Conservation (phyloP, 2,113 vertebrate species). For the Pelecanoides urinatrix region DNA sequence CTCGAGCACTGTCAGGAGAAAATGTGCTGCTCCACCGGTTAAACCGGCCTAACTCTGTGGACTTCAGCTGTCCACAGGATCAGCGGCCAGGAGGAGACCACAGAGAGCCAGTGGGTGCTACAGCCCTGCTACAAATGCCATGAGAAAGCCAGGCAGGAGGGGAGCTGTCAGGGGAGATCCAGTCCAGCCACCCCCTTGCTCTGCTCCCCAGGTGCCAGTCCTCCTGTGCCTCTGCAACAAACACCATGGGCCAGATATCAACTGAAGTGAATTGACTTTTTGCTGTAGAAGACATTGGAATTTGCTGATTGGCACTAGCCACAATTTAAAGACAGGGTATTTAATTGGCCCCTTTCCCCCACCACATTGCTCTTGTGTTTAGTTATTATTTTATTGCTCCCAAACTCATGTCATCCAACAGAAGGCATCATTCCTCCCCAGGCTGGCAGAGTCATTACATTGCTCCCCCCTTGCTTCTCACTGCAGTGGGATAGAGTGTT, state of each 20-base stretch:
- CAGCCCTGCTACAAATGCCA: not conserved
- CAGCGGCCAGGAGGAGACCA: not conserved
- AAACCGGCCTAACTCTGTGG: not conserved
- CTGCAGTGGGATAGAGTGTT: not conserved
- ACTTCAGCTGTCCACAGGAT: not conserved
- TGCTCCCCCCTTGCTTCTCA: not conserved
- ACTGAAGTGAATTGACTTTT: not conserved
- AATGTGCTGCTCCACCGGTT: constrained; percentile 14
- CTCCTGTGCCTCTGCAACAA: not conserved
- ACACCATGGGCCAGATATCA: not conserved
- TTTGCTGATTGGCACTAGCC: not conserved
- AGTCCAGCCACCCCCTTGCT: not conserved
- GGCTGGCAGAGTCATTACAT: not conserved
- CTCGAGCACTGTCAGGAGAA: not conserved
- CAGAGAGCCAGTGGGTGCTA: not conserved
- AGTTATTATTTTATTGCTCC: not conserved
- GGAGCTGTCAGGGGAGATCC: not conserved
- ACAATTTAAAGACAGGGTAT: not conserved
- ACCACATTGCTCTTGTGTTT: not conserved
- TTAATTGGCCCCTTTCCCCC: not conserved
- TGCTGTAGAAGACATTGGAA: not conserved
- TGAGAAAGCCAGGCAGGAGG: not conserved
- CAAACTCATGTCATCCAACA: not conserved
- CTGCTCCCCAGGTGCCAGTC: not conserved
- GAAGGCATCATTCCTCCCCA: not conserved